Evolutionary conservation across 2,797 vertebrate species (phyloP).

Genomic region (Numenius phaeopus): DNA sequence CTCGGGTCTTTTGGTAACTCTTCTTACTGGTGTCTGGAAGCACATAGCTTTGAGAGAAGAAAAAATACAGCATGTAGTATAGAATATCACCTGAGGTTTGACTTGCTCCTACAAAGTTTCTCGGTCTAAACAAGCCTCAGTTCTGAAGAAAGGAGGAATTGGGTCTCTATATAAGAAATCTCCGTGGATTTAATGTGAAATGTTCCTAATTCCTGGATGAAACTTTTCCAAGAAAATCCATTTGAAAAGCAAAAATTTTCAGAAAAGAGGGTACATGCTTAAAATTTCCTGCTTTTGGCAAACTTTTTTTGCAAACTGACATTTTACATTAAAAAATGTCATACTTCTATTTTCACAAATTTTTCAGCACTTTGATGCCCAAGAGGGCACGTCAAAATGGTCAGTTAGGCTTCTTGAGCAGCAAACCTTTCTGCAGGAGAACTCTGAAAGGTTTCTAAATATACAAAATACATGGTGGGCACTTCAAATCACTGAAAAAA

Average conservation of each 20-base stretch:
- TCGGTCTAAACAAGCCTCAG: not conserved
- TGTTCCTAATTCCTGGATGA: not conserved
- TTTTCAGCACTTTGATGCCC: not conserved
- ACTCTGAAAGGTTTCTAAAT: not conserved
- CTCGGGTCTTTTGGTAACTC: constrained; percentile 79
- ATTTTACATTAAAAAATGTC: not conserved
- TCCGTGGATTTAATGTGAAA: not conserved
- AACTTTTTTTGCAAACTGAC: not conserved
- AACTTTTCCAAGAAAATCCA: not conserved
- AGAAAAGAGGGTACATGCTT: not conserved
- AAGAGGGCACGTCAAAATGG: not conserved
- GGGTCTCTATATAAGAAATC: not conserved
- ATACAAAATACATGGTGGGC: not conserved
- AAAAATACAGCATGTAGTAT: not conserved
- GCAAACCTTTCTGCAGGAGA: not conserved
- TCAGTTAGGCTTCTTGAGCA: not conserved
- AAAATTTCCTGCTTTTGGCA: not conserved
- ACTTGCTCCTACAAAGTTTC: not conserved
- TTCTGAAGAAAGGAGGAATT: not conserved
- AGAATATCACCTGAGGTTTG: not conserved
- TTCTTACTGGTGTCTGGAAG: constrained; percentile 82
- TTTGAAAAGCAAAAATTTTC: not conserved
- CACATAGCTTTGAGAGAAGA: constrained; percentile 72
- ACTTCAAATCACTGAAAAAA: not conserved
- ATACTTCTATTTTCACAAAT: not conserved